Conservation (phyloP, 2,113 vertebrate species). For the Pygathrix nemaeus region DNA sequence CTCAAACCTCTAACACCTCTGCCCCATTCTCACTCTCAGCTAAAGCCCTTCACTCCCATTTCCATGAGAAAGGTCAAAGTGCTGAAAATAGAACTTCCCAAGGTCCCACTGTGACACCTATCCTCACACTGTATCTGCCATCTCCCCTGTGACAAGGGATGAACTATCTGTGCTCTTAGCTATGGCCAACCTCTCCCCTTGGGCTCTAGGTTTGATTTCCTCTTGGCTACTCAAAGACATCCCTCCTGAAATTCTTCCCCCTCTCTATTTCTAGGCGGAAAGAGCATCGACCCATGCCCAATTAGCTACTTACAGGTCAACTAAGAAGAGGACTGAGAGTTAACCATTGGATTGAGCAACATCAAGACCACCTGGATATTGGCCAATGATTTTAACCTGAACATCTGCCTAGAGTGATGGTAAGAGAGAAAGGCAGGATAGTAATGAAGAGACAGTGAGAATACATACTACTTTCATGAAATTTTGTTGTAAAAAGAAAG, state of each 20-base stretch:
- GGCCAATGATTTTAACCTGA: background rate
- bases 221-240: background rate
- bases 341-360: background rate
- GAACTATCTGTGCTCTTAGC: background rate
- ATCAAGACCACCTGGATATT: background rate
- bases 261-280: background rate
- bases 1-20: background rate
- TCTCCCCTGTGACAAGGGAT: background rate
- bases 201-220: background rate
- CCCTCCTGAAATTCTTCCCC: no score
- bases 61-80: background rate
- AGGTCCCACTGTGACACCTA: background rate
- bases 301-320: background rate
- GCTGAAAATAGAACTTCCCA: background rate
- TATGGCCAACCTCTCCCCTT: background rate
- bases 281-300: background rate
- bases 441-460: background rate
- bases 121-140: background rate
- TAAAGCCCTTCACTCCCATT: background rate
- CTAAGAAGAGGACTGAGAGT: background rate
- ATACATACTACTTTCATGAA: background rate
- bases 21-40: background rate
- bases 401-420: background rate
- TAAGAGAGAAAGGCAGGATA: background rate
- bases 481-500: background rate